Conservation (phyloP, 2,797 vertebrate species). For the Amazonetta brasiliensis region DNA sequence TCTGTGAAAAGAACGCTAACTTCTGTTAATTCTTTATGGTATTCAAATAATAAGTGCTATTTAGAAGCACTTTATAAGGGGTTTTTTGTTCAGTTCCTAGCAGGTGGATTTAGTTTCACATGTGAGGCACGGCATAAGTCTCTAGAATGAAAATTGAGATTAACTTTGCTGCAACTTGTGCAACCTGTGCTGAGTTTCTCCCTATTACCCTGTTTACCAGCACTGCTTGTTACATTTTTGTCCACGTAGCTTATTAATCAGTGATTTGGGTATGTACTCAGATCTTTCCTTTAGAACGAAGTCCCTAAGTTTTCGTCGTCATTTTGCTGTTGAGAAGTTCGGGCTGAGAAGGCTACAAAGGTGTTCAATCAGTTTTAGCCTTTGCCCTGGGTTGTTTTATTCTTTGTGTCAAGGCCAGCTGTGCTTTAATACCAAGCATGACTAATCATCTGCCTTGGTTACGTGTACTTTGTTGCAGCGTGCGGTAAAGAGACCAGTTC, state of each 20-base stretch:
- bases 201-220: not conserved
- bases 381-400: slow-evolving; percentile 31
- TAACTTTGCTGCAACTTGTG: not conserved
- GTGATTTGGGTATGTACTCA: not conserved
- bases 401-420: not conserved
- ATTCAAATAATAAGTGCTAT: not conserved
- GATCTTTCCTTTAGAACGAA: not conserved
- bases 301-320: not conserved
- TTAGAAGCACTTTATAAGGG: not conserved
- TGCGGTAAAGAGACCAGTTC: slow-evolving; percentile 56
- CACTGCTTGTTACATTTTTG: not conserved
- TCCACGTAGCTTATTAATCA: not conserved
- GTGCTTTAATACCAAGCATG: slow-evolving; percentile 38
- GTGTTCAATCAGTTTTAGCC: slow-evolving; percentile 11
- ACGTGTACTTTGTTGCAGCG: slow-evolving; percentile 4
- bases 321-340: not conserved
- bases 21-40: not conserved
- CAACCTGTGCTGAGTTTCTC: not conserved
- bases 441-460: slow-evolving; percentile 30
- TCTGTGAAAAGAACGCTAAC: not conserved
- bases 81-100: not conserved
- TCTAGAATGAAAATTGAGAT: not conserved
- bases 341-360: not conserved
- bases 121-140: not conserved
- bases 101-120: not conserved